Base-by-base conservation (phyloP, 2,888 invertebrate genomes). In the Esperia sulphurella region DNA sequence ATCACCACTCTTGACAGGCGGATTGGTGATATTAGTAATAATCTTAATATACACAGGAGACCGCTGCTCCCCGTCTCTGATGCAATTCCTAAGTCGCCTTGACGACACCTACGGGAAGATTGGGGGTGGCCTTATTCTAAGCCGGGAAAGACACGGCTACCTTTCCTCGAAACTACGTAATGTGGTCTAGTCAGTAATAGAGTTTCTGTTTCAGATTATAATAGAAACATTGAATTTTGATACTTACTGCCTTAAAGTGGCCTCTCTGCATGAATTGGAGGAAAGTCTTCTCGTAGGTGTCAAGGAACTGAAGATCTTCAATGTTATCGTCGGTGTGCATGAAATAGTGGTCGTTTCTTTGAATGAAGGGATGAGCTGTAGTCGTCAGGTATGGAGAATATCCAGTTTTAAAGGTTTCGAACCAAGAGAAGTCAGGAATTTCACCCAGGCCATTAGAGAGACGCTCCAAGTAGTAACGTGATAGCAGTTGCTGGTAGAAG, bases 401-500 rank as follows among this genome's bases (percentile, higher is more conserved):
- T 14, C 84, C 83, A 55, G 77, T 71, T 53, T 75, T 65, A 51
- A 83, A 75, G 1, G 95, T 92, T 47, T 92, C 89, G 75, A 90
- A 94, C 87, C 91, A 92, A n/a, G 92, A 90, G 67, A 93, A 91
- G 31, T 43, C 39, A 8, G 91, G 89, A 54, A 94, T 91, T 40
- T 91, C 90, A n/a, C 92, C 92, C 52, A 94, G 65, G 13, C 91
- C 92, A 58, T 93, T 92, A 30, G 93, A 90, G 48, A 93, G 78
- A 75, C 94, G 92, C 67, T 95, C 94, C 66, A 94, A 75, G 64
- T 92, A 92, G 86, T 93, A 95, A 65, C 94, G 93, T 51, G 93
- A 92, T 62, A 93, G 68, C 9, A 94, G 65, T 72, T 94, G 93
- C 65, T 94, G 92, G 68, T 94, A 92, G 68, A 90, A 84, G 83